Evolutionary conservation across 2,888 invertebrate species (phyloP).

Genomic region (Tryphoninae sp.): DNA sequence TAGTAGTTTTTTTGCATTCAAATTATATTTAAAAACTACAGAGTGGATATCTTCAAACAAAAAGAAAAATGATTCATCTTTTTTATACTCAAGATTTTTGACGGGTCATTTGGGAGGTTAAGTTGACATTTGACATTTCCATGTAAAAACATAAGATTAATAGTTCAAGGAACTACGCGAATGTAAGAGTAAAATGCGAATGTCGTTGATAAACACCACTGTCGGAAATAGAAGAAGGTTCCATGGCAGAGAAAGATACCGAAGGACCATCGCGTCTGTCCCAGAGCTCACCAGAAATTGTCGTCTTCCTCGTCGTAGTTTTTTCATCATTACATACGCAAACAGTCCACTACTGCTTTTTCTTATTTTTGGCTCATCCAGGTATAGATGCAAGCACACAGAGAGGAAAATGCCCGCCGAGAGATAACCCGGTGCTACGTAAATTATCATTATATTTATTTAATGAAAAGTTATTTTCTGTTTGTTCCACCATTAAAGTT

Average conservation of each 20-base stretch:
- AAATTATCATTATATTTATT: conserved; percentile 64
- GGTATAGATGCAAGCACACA: conserved; percentile 38
- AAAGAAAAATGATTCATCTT: neutral
- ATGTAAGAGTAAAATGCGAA: neutral
- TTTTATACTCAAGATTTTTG: neutral
- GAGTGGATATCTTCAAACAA: neutral
- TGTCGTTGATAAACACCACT: neutral
- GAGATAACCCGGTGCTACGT: conserved; percentile 51
- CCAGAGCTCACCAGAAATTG: neutral
- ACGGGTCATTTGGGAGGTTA: neutral
- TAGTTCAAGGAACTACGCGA: neutral
- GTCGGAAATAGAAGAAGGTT: neutral
- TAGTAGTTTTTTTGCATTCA: conserved; percentile 1
- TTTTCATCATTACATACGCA: conserved; percentile 17
- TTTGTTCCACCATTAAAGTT: conserved; percentile 20
- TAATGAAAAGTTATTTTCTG: conserved; percentile 59
- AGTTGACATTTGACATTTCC: neutral
- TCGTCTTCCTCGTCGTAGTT: conserved; percentile 24
- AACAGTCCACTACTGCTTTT: conserved; percentile 48
- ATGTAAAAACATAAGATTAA: too few species aligned
- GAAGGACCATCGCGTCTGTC: conserved; percentile 4
- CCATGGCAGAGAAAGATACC: neutral
- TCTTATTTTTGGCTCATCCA: conserved; percentile 66
- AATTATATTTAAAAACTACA: conserved; percentile 23
- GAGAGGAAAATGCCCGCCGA: conserved; percentile 40